Evolutionary conservation across 2,888 invertebrate genomes (phyloP).

Genomic region (Stratiomys singularior): DNA sequence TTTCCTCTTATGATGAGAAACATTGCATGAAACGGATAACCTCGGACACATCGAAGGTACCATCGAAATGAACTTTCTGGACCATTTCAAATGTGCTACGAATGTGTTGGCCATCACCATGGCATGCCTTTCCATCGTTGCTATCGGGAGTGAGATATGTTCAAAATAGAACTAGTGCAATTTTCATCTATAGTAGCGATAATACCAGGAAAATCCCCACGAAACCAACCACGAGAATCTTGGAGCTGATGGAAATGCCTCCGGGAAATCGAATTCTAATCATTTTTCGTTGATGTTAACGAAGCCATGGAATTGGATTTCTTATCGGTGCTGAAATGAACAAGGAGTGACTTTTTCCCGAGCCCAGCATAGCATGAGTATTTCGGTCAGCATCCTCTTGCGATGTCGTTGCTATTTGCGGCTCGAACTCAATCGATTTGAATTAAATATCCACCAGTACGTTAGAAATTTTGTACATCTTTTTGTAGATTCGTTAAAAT

Average conservation of each 20-base stretch:
- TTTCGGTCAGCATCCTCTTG: constrained; percentile 3
- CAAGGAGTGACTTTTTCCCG: constrained; percentile 1
- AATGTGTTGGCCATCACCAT: background rate
- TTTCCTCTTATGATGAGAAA: background rate
- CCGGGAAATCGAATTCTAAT: constrained; percentile 44
- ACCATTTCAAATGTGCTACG: background rate
- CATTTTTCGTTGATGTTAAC: constrained; percentile 45
- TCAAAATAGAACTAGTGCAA: background rate
- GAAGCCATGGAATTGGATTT: constrained; percentile 46
- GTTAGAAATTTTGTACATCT: constrained; percentile 30
- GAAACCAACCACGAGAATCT: constrained; percentile 8
- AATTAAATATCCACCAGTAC: constrained; percentile 37
- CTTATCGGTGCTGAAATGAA: background rate
- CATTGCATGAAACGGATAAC: background rate
- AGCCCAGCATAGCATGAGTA: constrained; percentile 7
- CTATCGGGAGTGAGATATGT: background rate
- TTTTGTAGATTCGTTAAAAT: background rate
- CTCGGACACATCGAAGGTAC: background rate
- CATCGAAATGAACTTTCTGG: background rate
- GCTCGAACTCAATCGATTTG: constrained; percentile 33
- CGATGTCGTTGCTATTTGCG: constrained; percentile 13
- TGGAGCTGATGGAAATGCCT: constrained; percentile 21
- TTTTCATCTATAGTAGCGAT: constrained; percentile 21
- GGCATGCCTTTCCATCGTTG: background rate
- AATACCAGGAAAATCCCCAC: constrained; percentile 14